Evolutionary conservation across 53 echinoderm and acorn worm species (phyloP), one percentile per base, ranked within the genome.

Genomic region (Henricia sp.): DNA sequence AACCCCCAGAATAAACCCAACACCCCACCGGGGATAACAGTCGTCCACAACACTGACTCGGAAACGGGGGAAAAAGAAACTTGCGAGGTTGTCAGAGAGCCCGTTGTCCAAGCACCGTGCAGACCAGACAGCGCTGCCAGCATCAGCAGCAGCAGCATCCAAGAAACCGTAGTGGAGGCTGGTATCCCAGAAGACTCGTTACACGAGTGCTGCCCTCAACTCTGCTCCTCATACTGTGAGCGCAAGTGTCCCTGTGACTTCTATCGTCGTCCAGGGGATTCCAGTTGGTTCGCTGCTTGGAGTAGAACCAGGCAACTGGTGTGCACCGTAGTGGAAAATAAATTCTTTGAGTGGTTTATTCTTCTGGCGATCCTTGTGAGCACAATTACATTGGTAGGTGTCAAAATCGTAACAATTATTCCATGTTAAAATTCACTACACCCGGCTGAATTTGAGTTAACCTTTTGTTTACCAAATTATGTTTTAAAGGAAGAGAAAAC

Each of bases 381-480:
- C 74, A 94, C 94, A 54, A 44, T 94, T 26, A 92, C 94, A 14
- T 65, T 97, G 94, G 97, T 97, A 86, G 65, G 96, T 93, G 30
- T 60, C 24, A 60, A 9, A 12, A 60, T n/a, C 62, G 29, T 11
- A 60, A 24, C n/a, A n/a, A n/a, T n/a, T n/a, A n/a, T n/a, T n/a
- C n/a, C n/a, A n/a, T n/a, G n/a, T n/a, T n/a, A n/a, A n/a, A n/a
- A n/a, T n/a, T n/a, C n/a, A n/a, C n/a, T n/a, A n/a, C n/a, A n/a
- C n/a, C n/a, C n/a, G n/a, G n/a, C n/a, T n/a, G n/a, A n/a, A n/a
- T n/a, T n/a, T n/a, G n/a, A n/a, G n/a, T n/a, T n/a, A n/a, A n/a
- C n/a, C n/a, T n/a, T n/a, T n/a, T n/a, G n/a, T n/a, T n/a, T n/a
- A n/a, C n/a, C n/a, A n/a, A n/a, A n/a, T n/a, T n/a, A n/a, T n/a